Conservation (phyloP, 1,140 invertebrate species). For the Archivesica marissinica region DNA sequence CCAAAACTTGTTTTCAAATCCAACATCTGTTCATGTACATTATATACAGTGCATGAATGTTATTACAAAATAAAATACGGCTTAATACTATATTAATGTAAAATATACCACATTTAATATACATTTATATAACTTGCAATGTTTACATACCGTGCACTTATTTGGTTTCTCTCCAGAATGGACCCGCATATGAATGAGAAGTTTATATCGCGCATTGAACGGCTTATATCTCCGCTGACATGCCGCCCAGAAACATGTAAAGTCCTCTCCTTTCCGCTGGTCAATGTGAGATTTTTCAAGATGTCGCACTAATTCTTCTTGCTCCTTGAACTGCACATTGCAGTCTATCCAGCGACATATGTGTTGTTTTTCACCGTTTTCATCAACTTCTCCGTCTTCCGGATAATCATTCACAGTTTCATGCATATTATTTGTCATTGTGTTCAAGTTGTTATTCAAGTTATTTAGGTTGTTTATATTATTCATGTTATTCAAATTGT, state of each 20-base stretch:
- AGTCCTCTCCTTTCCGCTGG: slow-evolving; percentile 92
- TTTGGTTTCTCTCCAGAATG: slow-evolving; percentile 98
- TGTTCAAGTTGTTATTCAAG: slow-evolving; percentile 68
- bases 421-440: slow-evolving; percentile 63
- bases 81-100: too few relatives aligned
- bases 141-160: slow-evolving; percentile 95
- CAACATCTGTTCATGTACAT: too few relatives aligned
- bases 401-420: slow-evolving; percentile 53
- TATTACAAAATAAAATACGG: too few relatives aligned
- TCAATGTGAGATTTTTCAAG: slow-evolving; percentile 97
- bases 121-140: background rate
- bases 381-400: slow-evolving; percentile 73
- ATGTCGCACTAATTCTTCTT: slow-evolving; percentile 93
- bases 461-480: slow-evolving; percentile 70
- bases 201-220: slow-evolving; percentile 98
- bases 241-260: slow-evolving; percentile 95
- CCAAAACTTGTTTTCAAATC: too few relatives aligned
- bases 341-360: slow-evolving; percentile 94
- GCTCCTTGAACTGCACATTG: slow-evolving; percentile 90
- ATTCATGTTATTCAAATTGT: slow-evolving; percentile 67
- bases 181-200: slow-evolving; percentile 98
- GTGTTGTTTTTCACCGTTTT: slow-evolving; percentile 76
- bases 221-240: slow-evolving; percentile 93
- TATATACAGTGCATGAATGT: too few relatives aligned
- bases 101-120: background rate